These are phyloP conservation scores for Paracentrotus lividus DNA, from an alignment of 53 echinoderm and acorn worm genomes.

Conservation along the genomic window DNA sequence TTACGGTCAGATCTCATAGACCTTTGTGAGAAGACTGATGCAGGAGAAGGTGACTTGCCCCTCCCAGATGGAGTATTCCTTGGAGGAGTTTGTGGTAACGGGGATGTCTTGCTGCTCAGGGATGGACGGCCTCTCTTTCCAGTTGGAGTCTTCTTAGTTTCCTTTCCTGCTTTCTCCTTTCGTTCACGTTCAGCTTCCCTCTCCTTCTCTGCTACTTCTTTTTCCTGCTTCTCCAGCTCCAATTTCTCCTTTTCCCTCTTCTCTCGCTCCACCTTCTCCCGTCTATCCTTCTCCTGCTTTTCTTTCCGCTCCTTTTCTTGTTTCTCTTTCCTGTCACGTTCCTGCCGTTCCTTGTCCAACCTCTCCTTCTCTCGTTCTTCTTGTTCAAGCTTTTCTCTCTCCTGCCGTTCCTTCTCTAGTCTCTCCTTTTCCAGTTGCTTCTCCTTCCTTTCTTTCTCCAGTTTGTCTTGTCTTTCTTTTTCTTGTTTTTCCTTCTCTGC, in stretches of 20 bases:
- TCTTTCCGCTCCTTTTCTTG: conserved; percentile 69
- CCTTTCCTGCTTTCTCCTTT: conserved; percentile 71
- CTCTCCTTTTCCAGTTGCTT: conserved; percentile 75
- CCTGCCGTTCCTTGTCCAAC: conserved; percentile 73
- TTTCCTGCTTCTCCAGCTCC: conserved; percentile 58
- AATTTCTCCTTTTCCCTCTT: conserved; percentile 62
- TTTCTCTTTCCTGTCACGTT: conserved; percentile 75
- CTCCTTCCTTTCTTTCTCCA: conserved; percentile 75
- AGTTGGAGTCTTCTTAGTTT: conserved; percentile 70
- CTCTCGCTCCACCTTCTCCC: conserved; percentile 70
- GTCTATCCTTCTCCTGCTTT: conserved; percentile 69
- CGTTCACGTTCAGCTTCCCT: conserved; percentile 73
- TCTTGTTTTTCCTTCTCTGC: conserved; percentile 70
- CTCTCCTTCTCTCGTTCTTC: conserved; percentile 64
- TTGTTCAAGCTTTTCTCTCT: conserved; percentile 72
- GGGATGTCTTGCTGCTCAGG: conserved; percentile 62
- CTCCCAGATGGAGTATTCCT: conserved; percentile 65
- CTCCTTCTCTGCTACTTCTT: conserved; percentile 70
- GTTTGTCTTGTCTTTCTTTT: conserved; percentile 71
- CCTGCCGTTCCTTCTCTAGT: conserved; percentile 73
- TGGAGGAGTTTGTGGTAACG: conserved; percentile 44
- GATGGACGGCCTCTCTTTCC: conserved; percentile 92
- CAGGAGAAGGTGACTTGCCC: conserved; percentile 71
- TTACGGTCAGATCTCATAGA: conserved; percentile 93
- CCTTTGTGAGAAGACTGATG: conserved; percentile 80